These are phyloP conservation scores for Nasalis larvatus DNA, from an alignment of 2,113 vertebrate species.

Conservation along the genomic window DNA sequence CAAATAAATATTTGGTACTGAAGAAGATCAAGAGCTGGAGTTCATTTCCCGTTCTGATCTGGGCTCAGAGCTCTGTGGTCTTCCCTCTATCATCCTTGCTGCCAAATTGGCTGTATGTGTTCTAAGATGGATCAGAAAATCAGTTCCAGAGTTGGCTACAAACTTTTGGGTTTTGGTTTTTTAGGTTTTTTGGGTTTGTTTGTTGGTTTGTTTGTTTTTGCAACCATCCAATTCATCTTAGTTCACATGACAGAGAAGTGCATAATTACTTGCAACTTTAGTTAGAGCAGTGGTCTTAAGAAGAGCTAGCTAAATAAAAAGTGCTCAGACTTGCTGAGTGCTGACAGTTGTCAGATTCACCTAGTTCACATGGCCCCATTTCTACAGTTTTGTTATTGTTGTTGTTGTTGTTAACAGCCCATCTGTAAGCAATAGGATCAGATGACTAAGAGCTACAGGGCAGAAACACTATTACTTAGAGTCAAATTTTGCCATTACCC, in stretches of 20 bases:
- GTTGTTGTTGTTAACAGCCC: neutral
- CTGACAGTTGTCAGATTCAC: conserved; percentile 46
- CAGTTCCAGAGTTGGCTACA: conserved; percentile 8
- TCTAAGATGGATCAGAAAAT: conserved; percentile 23
- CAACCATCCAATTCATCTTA: neutral
- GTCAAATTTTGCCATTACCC: conserved; percentile 63
- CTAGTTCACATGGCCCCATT: neutral
- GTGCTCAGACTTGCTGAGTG: neutral
- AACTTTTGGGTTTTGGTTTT: neutral
- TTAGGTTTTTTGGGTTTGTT: neutral
- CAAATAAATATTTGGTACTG: neutral
- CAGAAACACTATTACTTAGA: conserved; percentile 41
- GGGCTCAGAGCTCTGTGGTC: neutral
- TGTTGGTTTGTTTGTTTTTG: neutral
- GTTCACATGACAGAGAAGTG: neutral
- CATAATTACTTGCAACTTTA: neutral
- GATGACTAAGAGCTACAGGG: conserved; percentile 51
- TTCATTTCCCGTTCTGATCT: neutral
- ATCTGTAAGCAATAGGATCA: conserved; percentile 62
- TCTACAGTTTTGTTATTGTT: neutral
- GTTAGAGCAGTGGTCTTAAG: neutral
- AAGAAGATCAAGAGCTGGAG: neutral
- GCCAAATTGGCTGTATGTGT: neutral
- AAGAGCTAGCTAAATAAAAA: neutral
- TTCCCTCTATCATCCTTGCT: neutral